phyloP scores from a whole-genome alignment of 2,797 vertebrate genomes.

The Anguilla megastoma region DNA sequence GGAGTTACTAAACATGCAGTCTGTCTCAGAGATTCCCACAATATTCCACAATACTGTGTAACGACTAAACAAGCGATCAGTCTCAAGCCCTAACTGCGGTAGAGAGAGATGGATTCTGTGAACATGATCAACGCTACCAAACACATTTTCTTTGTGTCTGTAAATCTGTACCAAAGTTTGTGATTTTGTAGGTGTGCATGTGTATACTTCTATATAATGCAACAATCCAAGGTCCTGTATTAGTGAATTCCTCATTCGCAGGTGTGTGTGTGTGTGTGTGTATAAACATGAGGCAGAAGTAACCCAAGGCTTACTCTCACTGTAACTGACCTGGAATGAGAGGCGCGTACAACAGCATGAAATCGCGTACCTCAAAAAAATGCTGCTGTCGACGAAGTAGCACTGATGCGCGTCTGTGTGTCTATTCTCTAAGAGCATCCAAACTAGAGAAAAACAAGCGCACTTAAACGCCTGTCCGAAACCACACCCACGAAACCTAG shows the following conservation, averaged over 20 bases:
- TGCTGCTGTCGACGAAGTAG: background rate
- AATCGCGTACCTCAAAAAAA: background rate
- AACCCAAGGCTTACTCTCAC: background rate
- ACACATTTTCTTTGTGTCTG: background rate
- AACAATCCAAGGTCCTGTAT: background rate
- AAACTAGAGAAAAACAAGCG: too few relatives aligned
- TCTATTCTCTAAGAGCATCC: background rate
- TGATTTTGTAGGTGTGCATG: background rate
- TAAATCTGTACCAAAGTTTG: background rate
- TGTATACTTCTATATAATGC: background rate
- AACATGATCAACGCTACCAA: background rate
- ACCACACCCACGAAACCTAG: conserved; percentile 1
- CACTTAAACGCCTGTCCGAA: background rate
- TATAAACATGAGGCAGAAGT: background rate
- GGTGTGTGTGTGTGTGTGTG: background rate
- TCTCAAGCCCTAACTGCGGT: background rate
- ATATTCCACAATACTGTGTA: background rate
- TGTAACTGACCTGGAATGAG: background rate
- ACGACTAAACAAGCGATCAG: too few relatives aligned
- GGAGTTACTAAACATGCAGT: background rate
- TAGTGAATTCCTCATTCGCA: background rate
- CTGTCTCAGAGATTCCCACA: background rate
- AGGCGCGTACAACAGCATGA: background rate
- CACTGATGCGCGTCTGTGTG: background rate
- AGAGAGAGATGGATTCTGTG: background rate